Percentiles rank a stretch among this genome's conserved stretches.
These are phyloP conservation scores for Sarcophaga variegata DNA, from an alignment of 2,888 invertebrate genomes.

Conservation along the genomic window DNA sequence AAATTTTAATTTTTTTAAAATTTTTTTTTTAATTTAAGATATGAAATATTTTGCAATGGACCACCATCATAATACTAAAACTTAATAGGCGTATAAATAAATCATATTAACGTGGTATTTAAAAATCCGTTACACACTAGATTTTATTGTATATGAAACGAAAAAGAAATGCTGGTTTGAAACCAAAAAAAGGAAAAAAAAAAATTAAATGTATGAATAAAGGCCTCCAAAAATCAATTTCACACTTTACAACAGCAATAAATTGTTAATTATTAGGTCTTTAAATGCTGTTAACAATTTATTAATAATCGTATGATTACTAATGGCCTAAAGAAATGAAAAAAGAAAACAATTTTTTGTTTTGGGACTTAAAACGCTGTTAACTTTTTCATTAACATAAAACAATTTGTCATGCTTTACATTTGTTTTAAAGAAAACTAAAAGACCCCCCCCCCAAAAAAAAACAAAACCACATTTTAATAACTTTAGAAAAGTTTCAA, in stretches of 20 bases:
- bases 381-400: conserved; percentile 10
- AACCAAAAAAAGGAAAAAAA: neutral
- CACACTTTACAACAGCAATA: conserved; percentile 44
- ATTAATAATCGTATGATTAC: conserved; percentile 1
- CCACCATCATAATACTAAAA: too few species aligned
- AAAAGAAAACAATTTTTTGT: neutral
- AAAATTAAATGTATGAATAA: conserved; percentile 5
- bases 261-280: conserved; percentile 46
- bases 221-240: conserved; percentile 34
- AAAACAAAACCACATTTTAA: too few species aligned
- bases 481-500: too few species aligned
- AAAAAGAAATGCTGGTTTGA: neutral
- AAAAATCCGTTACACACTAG: too few species aligned
- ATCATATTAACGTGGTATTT: too few species aligned
- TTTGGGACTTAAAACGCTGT: conserved; percentile 3
- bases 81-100: too few species aligned
- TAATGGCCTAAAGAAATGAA: conserved; percentile 27
- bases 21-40: too few species aligned
- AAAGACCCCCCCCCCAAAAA: neutral
- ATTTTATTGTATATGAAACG: neutral
- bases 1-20: too few species aligned
- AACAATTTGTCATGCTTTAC: conserved; percentile 26
- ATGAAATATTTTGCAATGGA: too few species aligned
- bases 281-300: conserved; percentile 17
- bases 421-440: conserved; percentile 7